Percentiles rank a stretch among this genome's conserved stretches.
Evolutionary conservation across 2,797 vertebrate genomes (phyloP).

Genomic region (Gadopsis bispinosus): DNA sequence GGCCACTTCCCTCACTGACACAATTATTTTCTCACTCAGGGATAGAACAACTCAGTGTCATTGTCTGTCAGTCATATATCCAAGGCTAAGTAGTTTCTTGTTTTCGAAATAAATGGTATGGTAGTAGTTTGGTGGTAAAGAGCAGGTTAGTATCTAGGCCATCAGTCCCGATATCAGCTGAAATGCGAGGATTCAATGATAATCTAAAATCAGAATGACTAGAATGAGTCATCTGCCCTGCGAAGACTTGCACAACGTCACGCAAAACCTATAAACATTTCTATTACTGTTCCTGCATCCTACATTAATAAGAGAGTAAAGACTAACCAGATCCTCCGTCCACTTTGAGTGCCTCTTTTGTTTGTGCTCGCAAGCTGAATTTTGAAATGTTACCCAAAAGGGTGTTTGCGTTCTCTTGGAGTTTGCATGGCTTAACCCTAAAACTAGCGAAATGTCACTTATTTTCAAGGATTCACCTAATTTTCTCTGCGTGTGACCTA

Average conservation of each 20-base stretch:
- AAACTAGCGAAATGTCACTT: not conserved
- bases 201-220: not conserved
- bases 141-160: not conserved
- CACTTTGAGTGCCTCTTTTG: not conserved
- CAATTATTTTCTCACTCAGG: conserved; percentile 20
- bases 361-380: not conserved
- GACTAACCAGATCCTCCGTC: not conserved
- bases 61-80: conserved; percentile 13
- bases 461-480: not conserved
- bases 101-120: not conserved
- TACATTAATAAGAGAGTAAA: not conserved
- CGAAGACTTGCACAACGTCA: not conserved
- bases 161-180: not conserved
- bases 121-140: not conserved
- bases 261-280: not conserved
- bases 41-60: not conserved
- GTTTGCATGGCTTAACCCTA: not conserved
- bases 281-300: not conserved
- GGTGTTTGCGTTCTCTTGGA: not conserved
- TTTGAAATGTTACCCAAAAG: not conserved
- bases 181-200: not conserved
- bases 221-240: not conserved
- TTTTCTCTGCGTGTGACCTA: not conserved
- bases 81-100: not conserved
- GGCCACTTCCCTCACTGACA: conserved; percentile 13